A percentile compares a stretch with the other conserved stretches of the same genome.
These are phyloP conservation scores for Heliconius cydno DNA, from an alignment of 2,888 invertebrate genomes.

Conservation along the genomic window DNA sequence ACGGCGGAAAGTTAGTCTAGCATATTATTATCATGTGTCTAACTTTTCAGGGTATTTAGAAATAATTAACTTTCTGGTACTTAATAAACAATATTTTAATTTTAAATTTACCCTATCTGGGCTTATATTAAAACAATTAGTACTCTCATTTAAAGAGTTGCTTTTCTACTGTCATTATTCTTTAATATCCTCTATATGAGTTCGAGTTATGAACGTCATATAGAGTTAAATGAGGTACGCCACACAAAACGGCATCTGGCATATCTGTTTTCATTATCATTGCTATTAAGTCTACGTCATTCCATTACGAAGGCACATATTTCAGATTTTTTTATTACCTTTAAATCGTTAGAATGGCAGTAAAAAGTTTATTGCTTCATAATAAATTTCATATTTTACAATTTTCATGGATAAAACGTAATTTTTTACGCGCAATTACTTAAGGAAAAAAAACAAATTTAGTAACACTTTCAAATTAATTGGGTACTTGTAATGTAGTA, in stretches of 20 bases:
- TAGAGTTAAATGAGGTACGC: slow-evolving; percentile 1
- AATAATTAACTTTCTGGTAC: background rate
- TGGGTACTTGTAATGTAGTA: slow-evolving; percentile 5
- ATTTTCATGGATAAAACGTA: slow-evolving; percentile 37
- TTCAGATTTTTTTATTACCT: slow-evolving; percentile 38
- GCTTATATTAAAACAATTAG: background rate
- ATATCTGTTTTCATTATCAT: slow-evolving; percentile 19
- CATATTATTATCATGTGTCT: too few species aligned
- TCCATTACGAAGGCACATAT: slow-evolving; percentile 32
- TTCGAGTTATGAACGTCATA: slow-evolving; percentile 3
- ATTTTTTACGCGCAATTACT: slow-evolving; percentile 39
- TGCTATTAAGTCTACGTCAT: slow-evolving; percentile 1
- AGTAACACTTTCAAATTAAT: slow-evolving; percentile 33
- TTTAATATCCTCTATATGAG: background rate
- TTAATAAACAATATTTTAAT: background rate
- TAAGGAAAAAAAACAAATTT: slow-evolving; percentile 31
- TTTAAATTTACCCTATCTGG: background rate
- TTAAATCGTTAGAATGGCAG: slow-evolving; percentile 36
- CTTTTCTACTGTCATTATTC: background rate
- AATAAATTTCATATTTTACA: slow-evolving; percentile 45
- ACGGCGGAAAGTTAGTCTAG: too few species aligned
- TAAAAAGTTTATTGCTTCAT: slow-evolving; percentile 42
- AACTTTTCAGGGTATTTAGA: too few species aligned
- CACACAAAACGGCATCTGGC: slow-evolving; percentile 15
- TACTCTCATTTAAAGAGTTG: background rate